Percentiles rank a stretch among this genome's conserved stretches.
Conservation (phyloP, 1,140 invertebrate genomes). For the Planococcus citri region DNA sequence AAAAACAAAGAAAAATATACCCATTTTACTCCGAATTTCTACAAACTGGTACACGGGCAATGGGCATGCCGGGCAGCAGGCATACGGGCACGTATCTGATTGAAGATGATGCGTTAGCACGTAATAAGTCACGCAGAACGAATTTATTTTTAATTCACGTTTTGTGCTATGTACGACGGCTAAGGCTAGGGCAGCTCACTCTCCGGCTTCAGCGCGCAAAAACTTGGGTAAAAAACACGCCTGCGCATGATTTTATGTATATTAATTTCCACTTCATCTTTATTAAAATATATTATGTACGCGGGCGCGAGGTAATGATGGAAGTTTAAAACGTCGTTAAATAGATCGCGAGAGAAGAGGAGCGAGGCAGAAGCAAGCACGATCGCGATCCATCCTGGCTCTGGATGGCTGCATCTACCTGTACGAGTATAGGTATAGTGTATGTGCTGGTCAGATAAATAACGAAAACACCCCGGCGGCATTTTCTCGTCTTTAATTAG, state of each 20-base stretch:
- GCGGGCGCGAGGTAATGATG: neutral
- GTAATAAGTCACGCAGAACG: constrained; percentile 1
- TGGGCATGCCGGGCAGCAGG: too few species aligned
- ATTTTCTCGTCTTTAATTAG: constrained; percentile 4
- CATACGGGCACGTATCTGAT: too few species aligned
- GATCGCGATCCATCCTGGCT: neutral
- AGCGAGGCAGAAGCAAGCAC: neutral
- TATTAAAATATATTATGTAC: too few species aligned
- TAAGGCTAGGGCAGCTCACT: neutral
- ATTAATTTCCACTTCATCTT: neutral
- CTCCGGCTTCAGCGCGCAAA: neutral
- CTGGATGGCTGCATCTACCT: neutral
- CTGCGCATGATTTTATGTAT: neutral
- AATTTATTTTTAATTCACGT: neutral
- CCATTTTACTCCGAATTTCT: too few species aligned
- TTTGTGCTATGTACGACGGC: neutral
- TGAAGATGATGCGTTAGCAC: too few species aligned
- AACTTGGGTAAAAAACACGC: too few species aligned
- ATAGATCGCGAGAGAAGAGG: neutral
- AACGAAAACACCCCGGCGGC: neutral
- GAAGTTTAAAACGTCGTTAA: constrained; percentile 1
- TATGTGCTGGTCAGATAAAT: neutral
- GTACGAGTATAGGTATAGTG: too few species aligned
- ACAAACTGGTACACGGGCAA: too few species aligned
- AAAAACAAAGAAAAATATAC: too few species aligned